Evolutionary conservation across 2,888 invertebrate species (phyloP).

Genomic region (Caenorhabditis sinica): DNA sequence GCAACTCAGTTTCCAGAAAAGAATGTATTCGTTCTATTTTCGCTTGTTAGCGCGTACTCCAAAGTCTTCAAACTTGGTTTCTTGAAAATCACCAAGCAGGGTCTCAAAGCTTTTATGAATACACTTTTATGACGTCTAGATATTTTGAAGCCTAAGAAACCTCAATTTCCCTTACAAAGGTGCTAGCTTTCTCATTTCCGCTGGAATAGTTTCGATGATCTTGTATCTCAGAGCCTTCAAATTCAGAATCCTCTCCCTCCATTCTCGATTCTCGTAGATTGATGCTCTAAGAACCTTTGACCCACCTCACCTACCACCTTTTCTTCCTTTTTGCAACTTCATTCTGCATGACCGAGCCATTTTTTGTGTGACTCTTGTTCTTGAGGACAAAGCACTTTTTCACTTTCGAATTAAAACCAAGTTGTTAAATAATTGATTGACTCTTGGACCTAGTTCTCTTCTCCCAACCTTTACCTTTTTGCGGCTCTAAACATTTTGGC

Average conservation of each 20-base stretch:
- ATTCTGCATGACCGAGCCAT: slow-evolving; percentile 53
- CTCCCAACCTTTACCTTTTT: not conserved
- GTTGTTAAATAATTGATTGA: slow-evolving; percentile 56
- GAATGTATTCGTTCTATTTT: no score
- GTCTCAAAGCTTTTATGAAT: no score
- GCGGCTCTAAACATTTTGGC: slow-evolving; percentile 1
- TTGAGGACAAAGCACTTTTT: slow-evolving; percentile 46
- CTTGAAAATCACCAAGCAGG: no score
- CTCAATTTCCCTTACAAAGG: not conserved
- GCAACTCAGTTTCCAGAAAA: no score
- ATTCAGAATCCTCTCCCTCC: no score
- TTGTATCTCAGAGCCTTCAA: no score
- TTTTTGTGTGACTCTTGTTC: slow-evolving; percentile 32
- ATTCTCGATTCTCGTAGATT: not conserved
- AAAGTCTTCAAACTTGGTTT: no score
- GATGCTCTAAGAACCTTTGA: slow-evolving; percentile 37
- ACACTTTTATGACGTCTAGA: no score
- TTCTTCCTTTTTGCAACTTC: slow-evolving; percentile 39
- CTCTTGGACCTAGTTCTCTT: slow-evolving; percentile 11
- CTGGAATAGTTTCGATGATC: no score
- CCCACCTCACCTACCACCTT: slow-evolving; percentile 40
- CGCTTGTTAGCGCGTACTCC: no score
- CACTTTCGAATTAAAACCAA: slow-evolving; percentile 52
- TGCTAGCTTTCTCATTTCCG: no score
- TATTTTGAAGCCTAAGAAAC: not conserved